A percentile compares a stretch with the other conserved stretches of the same genome.
These are phyloP conservation scores for Syngnathus acus DNA, from an alignment of 2,797 vertebrate genomes.

Conservation along the genomic window DNA sequence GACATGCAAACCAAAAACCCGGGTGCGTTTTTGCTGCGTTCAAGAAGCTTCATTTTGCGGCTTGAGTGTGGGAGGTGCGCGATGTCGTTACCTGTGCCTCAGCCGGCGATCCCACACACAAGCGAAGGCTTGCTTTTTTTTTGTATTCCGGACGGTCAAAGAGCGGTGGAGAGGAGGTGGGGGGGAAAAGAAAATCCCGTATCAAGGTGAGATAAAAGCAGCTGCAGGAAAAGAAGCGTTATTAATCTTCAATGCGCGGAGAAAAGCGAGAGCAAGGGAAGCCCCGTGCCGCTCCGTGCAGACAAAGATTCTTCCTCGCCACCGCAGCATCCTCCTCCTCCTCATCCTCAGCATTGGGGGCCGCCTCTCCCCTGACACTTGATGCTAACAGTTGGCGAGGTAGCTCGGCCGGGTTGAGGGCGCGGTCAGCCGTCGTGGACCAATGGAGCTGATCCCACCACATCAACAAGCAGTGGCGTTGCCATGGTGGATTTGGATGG, in stretches of 20 bases:
- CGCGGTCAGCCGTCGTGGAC: conserved; percentile 71
- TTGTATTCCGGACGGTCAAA: conserved; percentile 10
- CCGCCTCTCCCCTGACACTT: conserved; percentile 53
- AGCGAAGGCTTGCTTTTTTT: conserved; percentile 4
- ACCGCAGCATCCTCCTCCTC: conserved; percentile 20
- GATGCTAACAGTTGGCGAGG: conserved; percentile 64
- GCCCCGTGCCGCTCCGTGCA: conserved; percentile 45
- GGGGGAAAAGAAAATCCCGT: neutral
- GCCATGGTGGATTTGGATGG: conserved; percentile 35
- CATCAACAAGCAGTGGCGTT: conserved; percentile 36
- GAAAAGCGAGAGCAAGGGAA: conserved; percentile 40
- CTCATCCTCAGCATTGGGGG: conserved; percentile 30
- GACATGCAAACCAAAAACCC: conserved; percentile 3
- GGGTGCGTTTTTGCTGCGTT: neutral
- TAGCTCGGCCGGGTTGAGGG: conserved; percentile 64
- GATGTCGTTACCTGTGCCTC: conserved; percentile 64
- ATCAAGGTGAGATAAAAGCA: conserved; percentile 3
- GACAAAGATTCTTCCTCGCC: conserved; percentile 63
- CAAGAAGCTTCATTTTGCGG: conserved; percentile 32
- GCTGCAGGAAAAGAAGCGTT: neutral
- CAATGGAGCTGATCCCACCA: conserved; percentile 58
- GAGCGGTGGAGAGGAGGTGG: conserved; percentile 45
- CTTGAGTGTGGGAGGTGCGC: conserved; percentile 49
- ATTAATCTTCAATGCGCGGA: conserved; percentile 28
- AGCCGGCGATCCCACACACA: conserved; percentile 62